Percentiles rank a stretch among this genome's conserved stretches.
These are phyloP conservation scores for Parnassius orleans DNA, from an alignment of 2,888 invertebrate species.

Conservation along the genomic window DNA sequence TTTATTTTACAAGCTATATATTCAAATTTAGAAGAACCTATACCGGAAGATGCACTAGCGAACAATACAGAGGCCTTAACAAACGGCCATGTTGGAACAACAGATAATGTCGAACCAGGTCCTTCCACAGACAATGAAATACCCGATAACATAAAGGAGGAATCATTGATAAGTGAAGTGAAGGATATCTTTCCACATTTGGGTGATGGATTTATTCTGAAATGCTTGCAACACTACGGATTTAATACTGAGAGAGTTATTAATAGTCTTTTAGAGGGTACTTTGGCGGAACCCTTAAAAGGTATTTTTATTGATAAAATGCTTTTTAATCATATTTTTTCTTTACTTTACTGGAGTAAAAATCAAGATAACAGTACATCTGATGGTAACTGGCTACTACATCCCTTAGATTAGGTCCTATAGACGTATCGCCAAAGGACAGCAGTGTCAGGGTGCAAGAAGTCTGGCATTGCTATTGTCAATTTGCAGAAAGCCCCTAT, in stretches of 20 bases:
- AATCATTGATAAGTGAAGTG: constrained; percentile 82
- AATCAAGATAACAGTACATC: no score
- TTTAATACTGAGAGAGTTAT: constrained; percentile 89
- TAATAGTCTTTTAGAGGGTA: constrained; percentile 90
- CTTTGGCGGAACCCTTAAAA: constrained; percentile 61
- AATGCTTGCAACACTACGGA: constrained; percentile 88
- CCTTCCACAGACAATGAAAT: constrained; percentile 55
- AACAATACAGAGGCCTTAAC: constrained; percentile 34
- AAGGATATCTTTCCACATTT: constrained; percentile 90
- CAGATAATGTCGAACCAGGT: constrained; percentile 35
- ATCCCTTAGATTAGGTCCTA: no score
- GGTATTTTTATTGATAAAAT: constrained; percentile 37
- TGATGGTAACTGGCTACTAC: no score
- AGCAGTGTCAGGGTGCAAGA: no score
- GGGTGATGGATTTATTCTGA: constrained; percentile 87
- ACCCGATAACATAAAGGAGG: constrained; percentile 65
- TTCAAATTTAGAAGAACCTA: constrained; percentile 65
- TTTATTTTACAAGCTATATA: constrained; percentile 78
- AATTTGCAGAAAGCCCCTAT: no score
- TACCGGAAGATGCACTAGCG: constrained; percentile 42
- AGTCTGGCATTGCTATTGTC: no score
- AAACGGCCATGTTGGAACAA: constrained; percentile 50
- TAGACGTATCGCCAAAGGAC: no score
- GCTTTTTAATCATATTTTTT: no score
- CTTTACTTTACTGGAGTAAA: no score